Evolutionary conservation across 92 coral and sea anemone species (phyloP).

Genomic region (Palythoa caribaeorum): DNA sequence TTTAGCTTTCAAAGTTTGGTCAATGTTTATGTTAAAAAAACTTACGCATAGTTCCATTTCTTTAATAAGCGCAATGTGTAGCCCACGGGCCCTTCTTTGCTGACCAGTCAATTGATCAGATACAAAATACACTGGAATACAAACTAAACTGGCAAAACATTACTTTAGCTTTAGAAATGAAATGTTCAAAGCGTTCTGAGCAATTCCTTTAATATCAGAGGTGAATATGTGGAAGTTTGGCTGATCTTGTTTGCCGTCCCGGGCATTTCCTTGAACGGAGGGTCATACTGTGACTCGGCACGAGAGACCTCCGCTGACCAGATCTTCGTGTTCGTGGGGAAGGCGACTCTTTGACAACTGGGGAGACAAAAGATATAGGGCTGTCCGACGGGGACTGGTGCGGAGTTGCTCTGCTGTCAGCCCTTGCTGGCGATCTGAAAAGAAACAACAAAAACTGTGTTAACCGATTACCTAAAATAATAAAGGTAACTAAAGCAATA

Average conservation of each 20-base stretch:
- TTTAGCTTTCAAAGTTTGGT: too few species aligned
- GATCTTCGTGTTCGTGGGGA: slow-evolving; percentile 66
- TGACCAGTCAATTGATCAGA: not conserved
- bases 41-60: too few species aligned
- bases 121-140: not conserved
- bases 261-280: slow-evolving; percentile 82
- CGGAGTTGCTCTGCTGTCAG: slow-evolving; percentile 68
- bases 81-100: too few species aligned
- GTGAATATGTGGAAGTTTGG: slow-evolving; percentile 83
- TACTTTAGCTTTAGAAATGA: too few species aligned
- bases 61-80: too few species aligned
- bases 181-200: not conserved
- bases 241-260: slow-evolving; percentile 78
- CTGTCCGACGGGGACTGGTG: slow-evolving; percentile 99
- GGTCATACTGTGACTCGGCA: slow-evolving; percentile 85
- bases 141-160: not conserved
- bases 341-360: slow-evolving; percentile 60
- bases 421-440: slow-evolving; percentile 60
- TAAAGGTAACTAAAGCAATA: too few species aligned
- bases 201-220: not conserved
- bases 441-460: not conserved
- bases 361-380: slow-evolving; percentile 95
- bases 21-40: too few species aligned
- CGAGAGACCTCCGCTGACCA: slow-evolving; percentile 54
- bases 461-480: too few species aligned